Conservation (phyloP, 1,140 invertebrate species). For the Prorops nasuta region DNA sequence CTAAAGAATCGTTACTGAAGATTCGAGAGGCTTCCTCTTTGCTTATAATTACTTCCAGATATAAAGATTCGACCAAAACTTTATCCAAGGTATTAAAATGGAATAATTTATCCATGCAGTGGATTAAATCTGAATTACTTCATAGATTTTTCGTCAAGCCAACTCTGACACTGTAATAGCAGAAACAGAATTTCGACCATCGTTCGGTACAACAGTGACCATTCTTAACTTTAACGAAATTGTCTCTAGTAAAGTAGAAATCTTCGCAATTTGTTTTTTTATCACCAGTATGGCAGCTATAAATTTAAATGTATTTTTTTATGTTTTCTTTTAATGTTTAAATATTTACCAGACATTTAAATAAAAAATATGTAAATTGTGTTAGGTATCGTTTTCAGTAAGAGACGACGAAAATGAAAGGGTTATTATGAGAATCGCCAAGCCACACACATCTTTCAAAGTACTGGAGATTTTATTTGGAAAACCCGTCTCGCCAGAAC, state of each 20-base stretch:
- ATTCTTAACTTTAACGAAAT: conserved; percentile 26
- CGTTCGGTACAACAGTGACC: conserved; percentile 36
- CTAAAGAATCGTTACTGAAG: conserved; percentile 19
- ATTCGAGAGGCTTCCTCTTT: conserved; percentile 8
- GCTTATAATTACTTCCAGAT: conserved; percentile 33
- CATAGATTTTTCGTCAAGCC: too few species aligned
- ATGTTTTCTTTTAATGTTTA: neutral
- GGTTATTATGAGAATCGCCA: conserved; percentile 29
- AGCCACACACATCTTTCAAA: conserved; percentile 24
- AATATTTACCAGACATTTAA: conserved; percentile 10
- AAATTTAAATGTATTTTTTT: conserved; percentile 25
- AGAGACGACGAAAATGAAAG: conserved; percentile 31
- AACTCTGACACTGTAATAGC: neutral
- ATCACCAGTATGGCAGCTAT: conserved; percentile 30
- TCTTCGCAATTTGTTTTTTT: conserved; percentile 20
- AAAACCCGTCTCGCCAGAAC: conserved; percentile 4
- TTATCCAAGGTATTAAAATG: conserved; percentile 34
- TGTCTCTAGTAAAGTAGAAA: conserved; percentile 10
- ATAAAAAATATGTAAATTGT: conserved; percentile 7
- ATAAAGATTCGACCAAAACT: conserved; percentile 18
- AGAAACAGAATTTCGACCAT: conserved; percentile 26
- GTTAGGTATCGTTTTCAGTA: conserved; percentile 43
- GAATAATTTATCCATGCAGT: too few species aligned
- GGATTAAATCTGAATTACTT: too few species aligned
- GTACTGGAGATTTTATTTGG: conserved; percentile 30